Percentiles rank a stretch among this genome's conserved stretches.
phyloP scores from a whole-genome alignment of 1,140 invertebrate genomes.

The Temnothorax longispinosus region DNA sequence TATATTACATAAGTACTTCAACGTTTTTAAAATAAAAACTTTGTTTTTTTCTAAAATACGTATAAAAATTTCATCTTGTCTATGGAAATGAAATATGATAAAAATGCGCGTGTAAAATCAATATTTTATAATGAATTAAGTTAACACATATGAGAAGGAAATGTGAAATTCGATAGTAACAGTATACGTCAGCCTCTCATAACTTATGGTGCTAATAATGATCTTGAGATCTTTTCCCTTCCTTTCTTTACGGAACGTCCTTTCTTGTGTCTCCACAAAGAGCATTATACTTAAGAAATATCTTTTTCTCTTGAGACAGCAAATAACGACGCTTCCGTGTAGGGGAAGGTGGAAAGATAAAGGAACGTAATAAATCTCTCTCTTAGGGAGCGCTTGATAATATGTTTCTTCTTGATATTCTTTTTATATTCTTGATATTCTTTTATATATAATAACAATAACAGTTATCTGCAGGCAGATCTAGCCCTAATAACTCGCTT shows the following conservation, averaged over 20 bases:
- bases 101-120: neutral
- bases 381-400: neutral
- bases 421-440: constrained; percentile 6
- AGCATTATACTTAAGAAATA: constrained; percentile 39
- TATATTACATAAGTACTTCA: neutral
- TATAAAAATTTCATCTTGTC: neutral
- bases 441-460: constrained; percentile 19
- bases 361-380: constrained; percentile 23
- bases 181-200: neutral
- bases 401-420: neutral
- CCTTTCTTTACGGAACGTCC: neutral
- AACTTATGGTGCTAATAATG: constrained; percentile 34
- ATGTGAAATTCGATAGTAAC: neutral
- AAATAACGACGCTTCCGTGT: constrained; percentile 27
- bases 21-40: neutral
- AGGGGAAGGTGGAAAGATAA: constrained; percentile 5
- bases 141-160: neutral
- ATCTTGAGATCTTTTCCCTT: neutral
- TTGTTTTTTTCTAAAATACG: neutral
- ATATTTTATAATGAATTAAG: constrained; percentile 1
- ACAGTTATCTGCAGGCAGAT: neutral
- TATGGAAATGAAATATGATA: neutral
- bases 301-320: constrained; percentile 33
- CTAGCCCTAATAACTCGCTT: neutral
- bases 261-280: constrained; percentile 22